Evolutionary conservation across 2,888 invertebrate genomes (phyloP).

Genomic region (Allolobophora icterica): DNA sequence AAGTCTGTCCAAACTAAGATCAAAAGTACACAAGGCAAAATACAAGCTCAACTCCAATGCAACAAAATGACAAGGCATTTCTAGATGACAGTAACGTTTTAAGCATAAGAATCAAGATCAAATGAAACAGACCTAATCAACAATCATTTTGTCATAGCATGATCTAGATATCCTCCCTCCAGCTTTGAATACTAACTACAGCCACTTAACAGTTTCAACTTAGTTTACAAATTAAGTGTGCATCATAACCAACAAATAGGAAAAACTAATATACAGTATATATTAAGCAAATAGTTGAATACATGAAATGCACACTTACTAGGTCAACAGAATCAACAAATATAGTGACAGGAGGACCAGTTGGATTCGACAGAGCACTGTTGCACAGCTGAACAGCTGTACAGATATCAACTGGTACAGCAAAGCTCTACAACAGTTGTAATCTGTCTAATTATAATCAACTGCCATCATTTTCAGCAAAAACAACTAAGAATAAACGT

Average conservation of each 20-base stretch:
- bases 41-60: background rate
- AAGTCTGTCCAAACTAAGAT: background rate
- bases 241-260: background rate
- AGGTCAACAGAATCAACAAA: conserved; percentile 62
- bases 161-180: background rate
- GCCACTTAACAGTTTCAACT: background rate
- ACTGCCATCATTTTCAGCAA: background rate
- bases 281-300: background rate
- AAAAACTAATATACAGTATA: background rate
- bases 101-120: background rate
- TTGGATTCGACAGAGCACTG: conserved; percentile 59
- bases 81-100: background rate
- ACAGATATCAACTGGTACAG: conserved; percentile 58
- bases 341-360: conserved; percentile 57
- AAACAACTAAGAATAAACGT: background rate
- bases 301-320: conserved; percentile 48
- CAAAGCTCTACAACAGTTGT: conserved; percentile 52
- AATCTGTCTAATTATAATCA: conserved; percentile 19
- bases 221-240: conserved; percentile 17
- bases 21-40: background rate
- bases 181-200: background rate
- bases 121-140: background rate
- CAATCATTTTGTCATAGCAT: background rate
- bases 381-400: conserved; percentile 61
- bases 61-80: background rate